These are phyloP conservation scores for Tachina fera DNA, from an alignment of 2,888 invertebrate genomes.

Conservation along the genomic window DNA sequence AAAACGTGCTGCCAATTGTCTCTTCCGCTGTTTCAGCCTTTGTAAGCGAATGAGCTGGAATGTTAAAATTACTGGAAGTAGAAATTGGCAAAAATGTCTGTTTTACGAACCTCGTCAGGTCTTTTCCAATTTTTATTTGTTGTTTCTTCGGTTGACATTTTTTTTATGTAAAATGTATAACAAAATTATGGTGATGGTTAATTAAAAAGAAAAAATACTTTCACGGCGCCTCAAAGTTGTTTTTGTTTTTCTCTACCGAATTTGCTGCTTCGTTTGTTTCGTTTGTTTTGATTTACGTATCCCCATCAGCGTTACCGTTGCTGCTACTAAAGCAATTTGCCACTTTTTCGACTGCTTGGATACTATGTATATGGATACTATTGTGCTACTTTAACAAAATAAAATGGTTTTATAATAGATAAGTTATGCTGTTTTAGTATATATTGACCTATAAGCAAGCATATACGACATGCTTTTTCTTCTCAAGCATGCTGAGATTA, in stretches of 20 bases:
- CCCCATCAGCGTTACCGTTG: too few relatives aligned
- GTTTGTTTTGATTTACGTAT: conserved; percentile 26
- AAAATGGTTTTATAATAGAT: too few relatives aligned
- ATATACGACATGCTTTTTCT: too few relatives aligned
- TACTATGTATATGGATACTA: too few relatives aligned
- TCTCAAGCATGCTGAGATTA: too few relatives aligned
- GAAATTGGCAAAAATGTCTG: background rate
- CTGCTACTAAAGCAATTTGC: too few relatives aligned
- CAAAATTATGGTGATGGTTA: background rate
- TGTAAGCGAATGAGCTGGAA: conserved; percentile 85
- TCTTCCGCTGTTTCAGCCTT: conserved; percentile 89
- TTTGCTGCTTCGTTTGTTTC: background rate
- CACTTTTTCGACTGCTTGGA: too few relatives aligned
- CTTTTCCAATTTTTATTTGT: conserved; percentile 78
- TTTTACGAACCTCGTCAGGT: conserved; percentile 79
- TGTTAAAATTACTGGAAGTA: background rate
- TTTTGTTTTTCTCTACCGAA: conserved; percentile 12
- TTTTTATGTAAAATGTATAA: conserved; percentile 24
- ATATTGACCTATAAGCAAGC: too few relatives aligned
- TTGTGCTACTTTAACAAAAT: too few relatives aligned
- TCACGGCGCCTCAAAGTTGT: conserved; percentile 46
- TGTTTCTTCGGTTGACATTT: conserved; percentile 76
- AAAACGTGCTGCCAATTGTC: conserved; percentile 89
- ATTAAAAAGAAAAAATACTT: conserved; percentile 4
- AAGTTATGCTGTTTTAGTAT: too few relatives aligned